Conservation (phyloP, 2,113 vertebrate species). For the Zapornia atra region DNA sequence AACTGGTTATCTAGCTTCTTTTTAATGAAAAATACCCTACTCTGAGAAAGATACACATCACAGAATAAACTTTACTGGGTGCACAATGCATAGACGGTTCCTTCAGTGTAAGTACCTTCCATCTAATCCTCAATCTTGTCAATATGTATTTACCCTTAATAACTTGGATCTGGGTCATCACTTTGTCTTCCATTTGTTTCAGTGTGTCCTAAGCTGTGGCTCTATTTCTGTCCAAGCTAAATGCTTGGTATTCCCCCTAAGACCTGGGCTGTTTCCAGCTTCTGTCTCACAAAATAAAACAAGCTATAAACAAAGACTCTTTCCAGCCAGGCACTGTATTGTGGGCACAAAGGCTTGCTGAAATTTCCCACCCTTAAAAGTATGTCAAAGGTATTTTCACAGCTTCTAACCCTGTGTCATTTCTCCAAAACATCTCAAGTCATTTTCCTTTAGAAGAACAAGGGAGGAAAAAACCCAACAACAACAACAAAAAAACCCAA, state of each 20-base stretch:
- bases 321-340: not conserved
- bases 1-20: not conserved
- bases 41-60: not conserved
- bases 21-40: not conserved
- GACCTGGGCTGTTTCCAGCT: slow-evolving; percentile 50
- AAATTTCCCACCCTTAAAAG: slow-evolving; percentile 43
- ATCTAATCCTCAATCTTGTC: slow-evolving; percentile 31
- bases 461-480: not conserved
- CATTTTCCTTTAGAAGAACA: slow-evolving; percentile 56
- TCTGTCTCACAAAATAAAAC: not conserved
- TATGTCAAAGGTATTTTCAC: not conserved
- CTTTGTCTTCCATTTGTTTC: slow-evolving; percentile 34
- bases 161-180: slow-evolving; percentile 2
- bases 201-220: not conserved
- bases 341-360: slow-evolving; percentile 5
- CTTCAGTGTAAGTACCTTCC: not conserved
- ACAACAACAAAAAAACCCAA: not conserved
- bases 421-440: slow-evolving; percentile 39
- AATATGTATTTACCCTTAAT: slow-evolving; percentile 46
- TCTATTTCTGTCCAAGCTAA: slow-evolving; percentile 53
- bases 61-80: not conserved
- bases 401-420: not conserved
- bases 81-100: fast-evolving
- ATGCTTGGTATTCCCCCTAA: slow-evolving; percentile 31
- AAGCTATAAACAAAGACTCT: not conserved